Evolutionary conservation across 1,140 invertebrate species (phyloP), one percentile per base, ranked within the genome.

Genomic region (Ooceraea biroi): DNA sequence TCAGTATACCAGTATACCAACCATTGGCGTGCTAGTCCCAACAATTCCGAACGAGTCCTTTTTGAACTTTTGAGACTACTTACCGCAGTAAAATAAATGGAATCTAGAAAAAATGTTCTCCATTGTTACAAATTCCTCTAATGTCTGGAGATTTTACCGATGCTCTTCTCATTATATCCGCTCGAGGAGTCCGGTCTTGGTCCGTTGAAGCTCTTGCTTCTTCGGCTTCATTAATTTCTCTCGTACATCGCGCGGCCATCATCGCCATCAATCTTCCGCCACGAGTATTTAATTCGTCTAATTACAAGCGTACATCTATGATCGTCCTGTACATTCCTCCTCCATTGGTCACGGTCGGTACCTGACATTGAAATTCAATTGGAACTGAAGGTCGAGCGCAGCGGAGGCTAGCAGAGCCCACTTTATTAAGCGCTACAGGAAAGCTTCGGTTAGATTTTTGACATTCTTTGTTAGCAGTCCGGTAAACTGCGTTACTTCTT

Each of bases 21-120:
- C 10, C 50, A 80, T 57, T 80, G 50, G 50, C 65, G 65, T 58
- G n/a, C n/a, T n/a, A n/a, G n/a, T n/a, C n/a, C n/a, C n/a, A n/a
- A n/a, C n/a, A n/a, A n/a, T n/a, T n/a, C n/a, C n/a, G n/a, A n/a
- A n/a, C n/a, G n/a, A n/a, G n/a, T n/a, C n/a, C n/a, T n/a, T n/a
- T n/a, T n/a, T n/a, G n/a, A n/a, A n/a, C n/a, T n/a, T n/a, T n/a
- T n/a, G n/a, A n/a, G n/a, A n/a, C n/a, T n/a, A n/a, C n/a, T n/a
- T n/a, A n/a, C n/a, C n/a, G n/a, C n/a, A n/a, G n/a, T n/a, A n/a
- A n/a, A n/a, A n/a, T n/a, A n/a, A n/a, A n/a, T n/a, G n/a, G n/a
- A n/a, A n/a, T n/a, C n/a, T n/a, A n/a, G n/a, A n/a, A n/a, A n/a
- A 36, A 7, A 36, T 36, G 36, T 7, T 7, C 7, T 36, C 36